Evolutionary conservation across 2,113 vertebrate species (phyloP).

Genomic region (Calonectris borealis): DNA sequence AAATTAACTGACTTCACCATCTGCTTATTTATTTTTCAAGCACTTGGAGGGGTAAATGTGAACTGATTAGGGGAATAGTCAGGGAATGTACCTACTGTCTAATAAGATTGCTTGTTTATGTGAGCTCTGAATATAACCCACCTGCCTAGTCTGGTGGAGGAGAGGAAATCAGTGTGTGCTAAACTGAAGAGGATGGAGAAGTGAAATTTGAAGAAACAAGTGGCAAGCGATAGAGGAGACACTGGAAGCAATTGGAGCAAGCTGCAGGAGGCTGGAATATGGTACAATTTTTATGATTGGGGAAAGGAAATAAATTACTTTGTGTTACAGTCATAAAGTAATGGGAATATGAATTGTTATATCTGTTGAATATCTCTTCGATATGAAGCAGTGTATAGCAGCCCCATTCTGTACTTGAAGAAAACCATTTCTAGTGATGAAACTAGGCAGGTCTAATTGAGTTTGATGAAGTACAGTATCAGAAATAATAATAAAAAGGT

Average conservation of each 20-base stretch:
- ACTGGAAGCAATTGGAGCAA: background rate
- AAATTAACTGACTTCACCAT: constrained; percentile 45
- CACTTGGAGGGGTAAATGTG: constrained; percentile 40
- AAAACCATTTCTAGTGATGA: constrained; percentile 40
- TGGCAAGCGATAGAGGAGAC: background rate
- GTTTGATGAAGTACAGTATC: constrained; percentile 59
- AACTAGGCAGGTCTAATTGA: constrained; percentile 43
- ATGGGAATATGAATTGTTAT: constrained; percentile 29
- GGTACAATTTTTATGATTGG: background rate
- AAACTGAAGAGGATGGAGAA: background rate
- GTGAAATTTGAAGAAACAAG: background rate
- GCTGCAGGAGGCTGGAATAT: background rate
- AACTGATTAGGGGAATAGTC: constrained; percentile 23
- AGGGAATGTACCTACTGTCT: background rate
- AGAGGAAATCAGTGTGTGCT: background rate
- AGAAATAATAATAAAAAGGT: constrained; percentile 60
- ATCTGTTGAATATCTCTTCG: constrained; percentile 11
- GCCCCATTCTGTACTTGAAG: background rate
- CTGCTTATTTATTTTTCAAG: constrained; percentile 53
- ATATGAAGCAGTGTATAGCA: background rate
- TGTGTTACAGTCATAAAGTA: constrained; percentile 5
- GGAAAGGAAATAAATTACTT: constrained; percentile 1
- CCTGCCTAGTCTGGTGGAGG: background rate
- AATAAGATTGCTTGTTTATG: background rate
- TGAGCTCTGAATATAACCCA: constrained; percentile 29